These are phyloP conservation scores for Catocala sponsa DNA, from an alignment of 2,888 invertebrate species.

Conservation along the genomic window DNA sequence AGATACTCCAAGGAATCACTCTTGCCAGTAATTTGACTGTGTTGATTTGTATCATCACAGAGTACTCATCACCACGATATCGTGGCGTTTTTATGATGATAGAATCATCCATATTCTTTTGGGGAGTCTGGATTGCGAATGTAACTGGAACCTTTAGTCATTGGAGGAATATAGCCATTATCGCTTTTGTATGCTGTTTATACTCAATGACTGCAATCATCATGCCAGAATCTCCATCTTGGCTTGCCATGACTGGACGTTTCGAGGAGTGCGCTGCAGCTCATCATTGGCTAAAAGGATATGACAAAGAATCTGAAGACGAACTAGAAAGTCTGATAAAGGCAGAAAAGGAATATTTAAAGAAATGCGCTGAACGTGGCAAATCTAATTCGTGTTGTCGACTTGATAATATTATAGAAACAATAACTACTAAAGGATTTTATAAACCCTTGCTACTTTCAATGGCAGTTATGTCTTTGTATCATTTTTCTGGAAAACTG, in stretches of 20 bases:
- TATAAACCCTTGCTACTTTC: slow-evolving; percentile 58
- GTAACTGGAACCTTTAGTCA: slow-evolving; percentile 64
- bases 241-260: slow-evolving; percentile 58
- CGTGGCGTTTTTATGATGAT: slow-evolving; percentile 66
- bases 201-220: slow-evolving; percentile 48
- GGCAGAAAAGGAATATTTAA: slow-evolving; percentile 44
- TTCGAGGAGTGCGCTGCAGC: slow-evolving; percentile 50
- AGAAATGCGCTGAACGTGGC: slow-evolving; percentile 26
- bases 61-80: slow-evolving; percentile 64
- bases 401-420: slow-evolving; percentile 37
- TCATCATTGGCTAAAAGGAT: slow-evolving; percentile 60
- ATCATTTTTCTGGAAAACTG: slow-evolving; percentile 59
- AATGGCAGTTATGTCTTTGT: slow-evolving; percentile 51
- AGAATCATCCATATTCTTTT: slow-evolving; percentile 64
- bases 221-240: slow-evolving; percentile 62
- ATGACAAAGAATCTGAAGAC: slow-evolving; percentile 48
- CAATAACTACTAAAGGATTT: slow-evolving; percentile 47
- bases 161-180: slow-evolving; percentile 63
- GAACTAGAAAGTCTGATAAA: slow-evolving; percentile 54
- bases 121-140: slow-evolving; percentile 69
- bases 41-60: slow-evolving; percentile 61
- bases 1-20: slow-evolving; percentile 59
- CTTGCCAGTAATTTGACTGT: slow-evolving; percentile 61
- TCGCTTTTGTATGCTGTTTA: slow-evolving; percentile 49
- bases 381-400: slow-evolving; percentile 32